Percentiles rank a stretch among this genome's conserved stretches.
phyloP scores from a whole-genome alignment of 64 coral and sea anemone genomes.

The Dendronephthya gigantea region DNA sequence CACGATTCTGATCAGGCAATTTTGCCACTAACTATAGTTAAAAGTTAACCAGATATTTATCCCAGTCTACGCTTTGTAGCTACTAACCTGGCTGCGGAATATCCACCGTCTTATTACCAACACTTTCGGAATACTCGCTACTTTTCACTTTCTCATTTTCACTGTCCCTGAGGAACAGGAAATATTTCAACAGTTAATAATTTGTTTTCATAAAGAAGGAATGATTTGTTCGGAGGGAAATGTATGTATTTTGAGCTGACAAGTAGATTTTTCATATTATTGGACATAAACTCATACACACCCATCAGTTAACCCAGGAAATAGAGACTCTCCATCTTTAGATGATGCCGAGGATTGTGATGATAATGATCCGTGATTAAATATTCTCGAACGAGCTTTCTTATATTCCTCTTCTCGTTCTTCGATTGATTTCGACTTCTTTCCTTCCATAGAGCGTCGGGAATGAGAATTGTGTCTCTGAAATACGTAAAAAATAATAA shows the following conservation, averaged over 20 bases:
- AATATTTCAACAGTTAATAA: too few species aligned
- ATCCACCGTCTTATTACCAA: neutral
- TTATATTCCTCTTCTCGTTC: slow-evolving; percentile 92
- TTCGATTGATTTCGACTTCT: slow-evolving; percentile 94
- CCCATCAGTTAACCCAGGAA: neutral
- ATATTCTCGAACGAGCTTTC: slow-evolving; percentile 94
- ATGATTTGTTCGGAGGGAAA: too few species aligned
- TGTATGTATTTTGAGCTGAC: too few species aligned
- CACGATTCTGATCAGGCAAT: too few species aligned
- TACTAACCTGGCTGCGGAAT: neutral
- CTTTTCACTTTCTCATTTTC: neutral
- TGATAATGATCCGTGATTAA: slow-evolving; percentile 79
- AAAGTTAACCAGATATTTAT: too few species aligned
- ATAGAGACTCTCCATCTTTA: neutral
- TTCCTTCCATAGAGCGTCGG: slow-evolving; percentile 65
- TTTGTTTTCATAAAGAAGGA: too few species aligned
- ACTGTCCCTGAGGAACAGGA: neutral
- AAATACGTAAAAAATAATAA: neutral
- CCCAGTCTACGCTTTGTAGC: neutral
- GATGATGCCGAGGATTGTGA: slow-evolving; percentile 94
- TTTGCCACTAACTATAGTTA: too few species aligned
- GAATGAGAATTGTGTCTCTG: slow-evolving; percentile 74
- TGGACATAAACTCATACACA: neutral
- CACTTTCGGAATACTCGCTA: neutral
- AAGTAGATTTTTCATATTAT: too few species aligned